These are phyloP conservation scores for Colaptes auratus DNA, from an alignment of 2,113 vertebrate species.

Conservation along the genomic window DNA sequence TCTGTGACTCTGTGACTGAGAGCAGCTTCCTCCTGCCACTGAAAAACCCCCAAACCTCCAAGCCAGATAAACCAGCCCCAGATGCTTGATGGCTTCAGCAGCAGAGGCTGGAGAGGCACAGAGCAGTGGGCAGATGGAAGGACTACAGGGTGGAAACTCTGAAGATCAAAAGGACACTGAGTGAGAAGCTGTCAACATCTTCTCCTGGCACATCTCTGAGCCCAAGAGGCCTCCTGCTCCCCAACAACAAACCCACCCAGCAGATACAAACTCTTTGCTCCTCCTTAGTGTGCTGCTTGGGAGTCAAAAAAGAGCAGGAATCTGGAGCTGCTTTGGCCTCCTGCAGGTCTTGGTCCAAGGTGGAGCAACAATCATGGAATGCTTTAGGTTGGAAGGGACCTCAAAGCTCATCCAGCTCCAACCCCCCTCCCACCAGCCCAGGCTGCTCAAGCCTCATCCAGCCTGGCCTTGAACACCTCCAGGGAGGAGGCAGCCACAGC, in stretches of 20 bases:
- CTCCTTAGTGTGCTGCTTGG: rapidly evolving
- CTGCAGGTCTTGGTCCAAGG: too few relatives aligned
- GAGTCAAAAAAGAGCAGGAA: neutral
- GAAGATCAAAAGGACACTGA: neutral
- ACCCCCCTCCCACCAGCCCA: too few relatives aligned
- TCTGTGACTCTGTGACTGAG: neutral
- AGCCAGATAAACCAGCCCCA: neutral
- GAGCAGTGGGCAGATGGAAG: neutral
- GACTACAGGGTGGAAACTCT: neutral
- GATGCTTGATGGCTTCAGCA: neutral
- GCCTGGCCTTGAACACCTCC: too few relatives aligned
- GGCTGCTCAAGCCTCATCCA: too few relatives aligned
- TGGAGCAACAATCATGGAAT: too few relatives aligned
- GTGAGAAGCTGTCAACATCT: neutral
- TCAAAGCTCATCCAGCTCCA: too few relatives aligned
- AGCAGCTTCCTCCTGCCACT: too few relatives aligned
- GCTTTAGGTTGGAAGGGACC: too few relatives aligned
- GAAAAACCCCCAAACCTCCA: too few relatives aligned
- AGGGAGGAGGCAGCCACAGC: too few relatives aligned
- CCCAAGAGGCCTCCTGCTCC: neutral
- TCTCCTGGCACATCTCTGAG: neutral
- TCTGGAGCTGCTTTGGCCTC: too few relatives aligned
- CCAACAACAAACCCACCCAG: neutral
- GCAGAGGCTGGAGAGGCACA: neutral
- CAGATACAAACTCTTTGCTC: rapidly evolving